Base-by-base conservation (phyloP, 2,113 vertebrate genomes). In the Pseudolaguvia tuberculata region DNA sequence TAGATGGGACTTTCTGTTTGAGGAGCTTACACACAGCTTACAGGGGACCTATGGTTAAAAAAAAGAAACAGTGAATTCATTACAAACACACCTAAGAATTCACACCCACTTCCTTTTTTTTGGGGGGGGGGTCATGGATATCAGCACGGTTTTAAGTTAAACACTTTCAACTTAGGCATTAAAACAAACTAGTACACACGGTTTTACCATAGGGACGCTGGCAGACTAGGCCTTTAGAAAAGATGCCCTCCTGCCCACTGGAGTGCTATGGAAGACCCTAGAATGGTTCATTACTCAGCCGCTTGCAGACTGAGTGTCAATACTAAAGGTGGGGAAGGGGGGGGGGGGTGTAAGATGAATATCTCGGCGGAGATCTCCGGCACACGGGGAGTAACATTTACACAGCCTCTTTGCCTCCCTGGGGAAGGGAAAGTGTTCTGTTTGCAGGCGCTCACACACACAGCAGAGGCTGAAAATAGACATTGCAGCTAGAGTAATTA, bases 231-330 rank as follows among this genome's bases (percentile, higher is more conserved):
- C 25, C 6, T 42, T 25, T 52, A 42, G 39, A 71, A 80, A 74
- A 7, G 67, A 71, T 66, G 76, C 47, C 25, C 63, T 71, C 45
- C 17, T 76, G 58, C 52, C 55, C 53, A 66, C 59, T 66, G 7
- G 45, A 52, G 67, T 39, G 23, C 78, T 67, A 67, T 57, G 71
- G 67, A 61, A 63, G 66, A 55, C 20, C 55, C 67, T 51, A 53
- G 80, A 79, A 71, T 72, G 77, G 79, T 83, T 81, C 74, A 84
- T 84, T 79, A 81, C 69, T 80, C 75, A 78, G 58, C 51, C 23
- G 56, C 73, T n/a, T 57, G 72, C 62, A 39, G 69, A 61, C 63
- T 55, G 67, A 55, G 63, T 62, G 70, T 75, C 70, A 52, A 58
- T 75, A 66, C 72, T 62, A 70, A 21, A 45, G 66, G 55, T 72